These are phyloP conservation scores for Macrosiphum euphorbiae DNA, from an alignment of 2,888 invertebrate genomes.

Conservation along the genomic window DNA sequence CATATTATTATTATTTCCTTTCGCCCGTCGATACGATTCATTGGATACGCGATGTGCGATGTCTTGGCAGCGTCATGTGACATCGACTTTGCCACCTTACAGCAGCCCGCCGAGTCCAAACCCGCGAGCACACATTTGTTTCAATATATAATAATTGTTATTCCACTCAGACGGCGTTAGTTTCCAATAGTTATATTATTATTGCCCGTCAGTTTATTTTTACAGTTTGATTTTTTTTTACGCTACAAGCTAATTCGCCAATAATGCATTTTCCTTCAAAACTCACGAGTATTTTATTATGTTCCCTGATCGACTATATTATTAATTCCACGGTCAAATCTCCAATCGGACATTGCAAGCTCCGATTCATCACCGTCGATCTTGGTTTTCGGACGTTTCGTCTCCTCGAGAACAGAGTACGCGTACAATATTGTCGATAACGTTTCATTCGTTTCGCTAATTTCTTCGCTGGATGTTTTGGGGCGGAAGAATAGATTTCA, in stretches of 20 bases:
- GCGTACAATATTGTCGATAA: background rate
- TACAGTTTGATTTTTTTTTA: no score
- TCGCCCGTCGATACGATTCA: background rate
- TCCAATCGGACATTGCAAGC: background rate
- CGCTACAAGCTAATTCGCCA: no score
- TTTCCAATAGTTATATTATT: no score
- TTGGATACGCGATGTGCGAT: background rate
- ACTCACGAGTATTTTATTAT: no score
- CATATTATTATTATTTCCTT: background rate
- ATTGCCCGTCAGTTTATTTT: no score
- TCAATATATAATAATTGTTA: background rate
- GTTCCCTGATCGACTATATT: no score
- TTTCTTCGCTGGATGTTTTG: conserved; percentile 29
- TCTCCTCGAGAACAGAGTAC: background rate
- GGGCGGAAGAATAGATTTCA: conserved; percentile 26
- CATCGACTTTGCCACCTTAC: background rate
- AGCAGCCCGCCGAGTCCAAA: background rate
- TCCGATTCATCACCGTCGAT: background rate
- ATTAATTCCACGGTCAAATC: no score
- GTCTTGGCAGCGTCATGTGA: background rate
- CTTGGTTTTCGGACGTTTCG: background rate
- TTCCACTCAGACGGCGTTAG: no score
- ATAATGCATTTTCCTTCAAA: no score
- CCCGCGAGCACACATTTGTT: background rate
- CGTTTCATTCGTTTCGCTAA: conserved; percentile 36